A percentile compares a stretch with the other conserved stretches of the same genome.
These are phyloP conservation scores for Ptychoptera contaminata DNA, from an alignment of 2,888 invertebrate genomes.

Conservation along the genomic window DNA sequence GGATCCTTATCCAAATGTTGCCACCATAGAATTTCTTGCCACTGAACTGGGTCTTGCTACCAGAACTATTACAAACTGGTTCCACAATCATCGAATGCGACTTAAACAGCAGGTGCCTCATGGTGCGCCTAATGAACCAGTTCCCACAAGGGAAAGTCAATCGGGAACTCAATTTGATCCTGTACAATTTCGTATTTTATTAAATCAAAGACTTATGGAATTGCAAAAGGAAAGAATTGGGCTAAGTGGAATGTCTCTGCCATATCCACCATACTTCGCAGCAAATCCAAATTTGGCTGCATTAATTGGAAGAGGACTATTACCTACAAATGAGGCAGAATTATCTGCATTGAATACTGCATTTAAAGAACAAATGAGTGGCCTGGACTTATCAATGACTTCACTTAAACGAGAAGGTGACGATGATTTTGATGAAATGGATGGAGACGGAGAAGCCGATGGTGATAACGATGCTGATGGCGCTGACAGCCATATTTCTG, in stretches of 20 bases:
- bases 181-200: slow-evolving; percentile 73
- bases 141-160: slow-evolving; percentile 54
- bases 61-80: slow-evolving; percentile 98
- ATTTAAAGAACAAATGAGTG: slow-evolving; percentile 65
- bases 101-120: slow-evolving; percentile 83
- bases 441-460: slow-evolving; percentile 56
- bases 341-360: slow-evolving; percentile 38
- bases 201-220: slow-evolving; percentile 78
- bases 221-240: slow-evolving; percentile 75
- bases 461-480: slow-evolving; percentile 39
- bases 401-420: slow-evolving; percentile 55
- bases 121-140: slow-evolving; percentile 51
- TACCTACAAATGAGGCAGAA: slow-evolving; percentile 40
- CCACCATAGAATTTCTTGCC: slow-evolving; percentile 90
- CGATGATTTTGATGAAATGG: slow-evolving; percentile 31
- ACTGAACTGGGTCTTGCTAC: slow-evolving; percentile 80
- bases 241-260: slow-evolving; percentile 56
- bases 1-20: slow-evolving; percentile 94
- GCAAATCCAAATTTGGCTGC: slow-evolving; percentile 63
- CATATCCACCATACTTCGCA: slow-evolving; percentile 62
- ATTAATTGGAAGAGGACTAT: slow-evolving; percentile 49
- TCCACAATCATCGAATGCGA: slow-evolving; percentile 98
- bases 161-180: slow-evolving; percentile 72
- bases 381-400: slow-evolving; percentile 76
- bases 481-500: slow-evolving; percentile 23